phyloP scores from a whole-genome alignment of 2,888 invertebrate species.

The Ophion ellenae region DNA sequence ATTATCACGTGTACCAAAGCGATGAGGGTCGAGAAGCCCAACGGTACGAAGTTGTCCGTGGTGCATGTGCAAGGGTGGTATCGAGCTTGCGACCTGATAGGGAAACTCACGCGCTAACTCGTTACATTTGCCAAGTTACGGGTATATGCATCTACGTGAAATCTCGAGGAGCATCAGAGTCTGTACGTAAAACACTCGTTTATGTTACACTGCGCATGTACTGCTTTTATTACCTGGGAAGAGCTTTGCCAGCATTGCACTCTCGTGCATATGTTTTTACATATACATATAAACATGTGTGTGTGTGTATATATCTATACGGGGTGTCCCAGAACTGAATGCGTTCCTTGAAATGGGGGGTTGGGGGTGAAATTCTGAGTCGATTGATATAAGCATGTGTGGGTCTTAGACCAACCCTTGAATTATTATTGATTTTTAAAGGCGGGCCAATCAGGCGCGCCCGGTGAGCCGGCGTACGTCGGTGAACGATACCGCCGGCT shows the following conservation, averaged over 20 bases:
- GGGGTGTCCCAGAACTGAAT: too few species aligned
- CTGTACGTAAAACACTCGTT: conserved; percentile 3
- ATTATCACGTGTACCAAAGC: too few species aligned
- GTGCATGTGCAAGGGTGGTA: neutral
- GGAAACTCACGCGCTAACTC: conserved; percentile 31
- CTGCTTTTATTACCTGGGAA: conserved; percentile 13
- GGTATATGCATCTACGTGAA: neutral
- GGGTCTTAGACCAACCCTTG: too few species aligned
- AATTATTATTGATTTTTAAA: too few species aligned
- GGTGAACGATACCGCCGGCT: too few species aligned
- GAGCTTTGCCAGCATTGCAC: conserved; percentile 24
- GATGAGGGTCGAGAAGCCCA: neutral
- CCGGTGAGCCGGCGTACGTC: too few species aligned
- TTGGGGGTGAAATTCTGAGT: too few species aligned
- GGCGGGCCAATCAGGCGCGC: too few species aligned
- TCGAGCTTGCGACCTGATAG: conserved; percentile 10
- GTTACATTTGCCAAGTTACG: neutral
- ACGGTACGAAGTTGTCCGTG: neutral
- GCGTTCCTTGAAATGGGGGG: too few species aligned
- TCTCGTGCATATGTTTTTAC: neutral
- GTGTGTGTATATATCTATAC: neutral
- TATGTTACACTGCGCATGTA: neutral
- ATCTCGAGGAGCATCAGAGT: conserved; percentile 15
- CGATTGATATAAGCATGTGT: too few species aligned
- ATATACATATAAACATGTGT: neutral